These are phyloP conservation scores for Bombyx mori DNA, from an alignment of 1,140 invertebrate genomes.

Conservation along the genomic window ASM3026992v2 NC_085117.1:14425501-14426000, in stretches of 20 bases:
- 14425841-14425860: constrained; percentile 57
- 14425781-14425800: constrained; percentile 35
- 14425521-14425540: constrained; percentile 60
- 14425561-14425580: constrained; percentile 34
- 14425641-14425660: background rate
- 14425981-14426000: no score
- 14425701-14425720: background rate
- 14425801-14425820: constrained; percentile 44
- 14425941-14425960: constrained; percentile 66
- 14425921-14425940: constrained; percentile 59
- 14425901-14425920: constrained; percentile 61
- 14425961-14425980: constrained; percentile 51
- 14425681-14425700: no score
- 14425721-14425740: constrained; percentile 16
- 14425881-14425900: constrained; percentile 39
- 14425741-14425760: constrained; percentile 13
- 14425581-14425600: constrained; percentile 4
- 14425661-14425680: background rate
- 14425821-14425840: constrained; percentile 57
- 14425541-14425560: constrained; percentile 62
- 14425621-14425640: no score
- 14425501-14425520: constrained; percentile 70
- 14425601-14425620: no score
- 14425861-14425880: constrained; percentile 44
- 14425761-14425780: constrained; percentile 23